Percentiles rank a stretch among this genome's conserved stretches.
Conservation (phyloP, 1,140 invertebrate species). For the Drosophila seguyi region DNA sequence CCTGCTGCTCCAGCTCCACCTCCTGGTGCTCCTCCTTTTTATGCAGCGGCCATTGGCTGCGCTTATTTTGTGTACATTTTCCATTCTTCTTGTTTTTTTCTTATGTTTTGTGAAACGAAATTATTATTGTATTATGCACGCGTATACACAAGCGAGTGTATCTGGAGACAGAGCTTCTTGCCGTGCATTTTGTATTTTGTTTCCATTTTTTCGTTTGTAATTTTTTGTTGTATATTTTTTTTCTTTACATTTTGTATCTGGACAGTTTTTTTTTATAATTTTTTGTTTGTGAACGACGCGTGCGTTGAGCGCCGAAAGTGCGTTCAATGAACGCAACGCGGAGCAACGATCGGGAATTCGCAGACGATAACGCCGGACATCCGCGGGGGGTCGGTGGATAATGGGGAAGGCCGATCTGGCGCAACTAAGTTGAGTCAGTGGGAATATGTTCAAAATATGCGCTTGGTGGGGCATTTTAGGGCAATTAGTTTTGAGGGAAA, state of each 20-base stretch:
- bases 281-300: slow-evolving; percentile 44
- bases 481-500: neutral
- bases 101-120: slow-evolving; percentile 45
- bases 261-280: slow-evolving; percentile 7
- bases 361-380: slow-evolving; percentile 51
- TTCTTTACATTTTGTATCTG: slow-evolving; percentile 17
- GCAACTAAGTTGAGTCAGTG: slow-evolving; percentile 38
- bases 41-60: slow-evolving; percentile 50
- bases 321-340: slow-evolving; percentile 75
- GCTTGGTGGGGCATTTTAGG: neutral
- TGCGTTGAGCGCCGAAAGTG: slow-evolving; percentile 62
- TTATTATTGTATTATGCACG: slow-evolving; percentile 64
- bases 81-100: slow-evolving; percentile 2
- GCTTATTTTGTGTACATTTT: slow-evolving; percentile 49
- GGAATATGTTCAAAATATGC: slow-evolving; percentile 7
- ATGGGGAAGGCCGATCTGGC: slow-evolving; percentile 12
- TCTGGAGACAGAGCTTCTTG: slow-evolving; percentile 46
- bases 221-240: slow-evolving; percentile 2
- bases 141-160: slow-evolving; percentile 34
- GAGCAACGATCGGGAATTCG: slow-evolving; percentile 48
- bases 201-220: slow-evolving; percentile 14
- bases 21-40: slow-evolving; percentile 13
- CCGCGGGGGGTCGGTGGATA: slow-evolving; percentile 3
- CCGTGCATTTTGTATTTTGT: slow-evolving; percentile 5
- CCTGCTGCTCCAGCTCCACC: slow-evolving; percentile 25